phyloP scores from a whole-genome alignment of 2,888 invertebrate genomes.

The Heliconius sara region DNA sequence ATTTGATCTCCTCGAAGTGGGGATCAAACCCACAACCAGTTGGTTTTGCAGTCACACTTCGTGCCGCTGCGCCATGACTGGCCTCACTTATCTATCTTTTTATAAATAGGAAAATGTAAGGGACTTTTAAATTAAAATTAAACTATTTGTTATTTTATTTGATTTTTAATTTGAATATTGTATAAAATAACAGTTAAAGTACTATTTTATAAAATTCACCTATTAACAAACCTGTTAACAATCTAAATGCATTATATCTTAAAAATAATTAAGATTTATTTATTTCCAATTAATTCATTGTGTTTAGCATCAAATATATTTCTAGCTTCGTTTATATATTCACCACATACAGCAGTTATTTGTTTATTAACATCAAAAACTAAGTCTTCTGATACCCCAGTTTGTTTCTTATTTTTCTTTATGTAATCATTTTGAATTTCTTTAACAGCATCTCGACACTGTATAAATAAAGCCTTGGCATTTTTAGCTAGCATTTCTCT shows the following conservation, averaged over 20 bases:
- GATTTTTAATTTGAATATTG: neutral
- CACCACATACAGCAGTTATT: conserved; percentile 87
- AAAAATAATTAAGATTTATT: conserved; percentile 14
- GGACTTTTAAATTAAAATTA: neutral
- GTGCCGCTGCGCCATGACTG: too few relatives aligned
- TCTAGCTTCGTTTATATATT: conserved; percentile 81
- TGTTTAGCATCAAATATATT: conserved; percentile 86
- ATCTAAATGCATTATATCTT: conserved; percentile 19
- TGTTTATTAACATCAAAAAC: conserved; percentile 87
- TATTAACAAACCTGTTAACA: neutral
- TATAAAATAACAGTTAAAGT: neutral
- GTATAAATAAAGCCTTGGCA: conserved; percentile 92
- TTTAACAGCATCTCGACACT: conserved; percentile 90
- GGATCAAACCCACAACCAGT: too few relatives aligned
- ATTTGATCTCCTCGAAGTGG: too few relatives aligned
- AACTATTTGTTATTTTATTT: neutral
- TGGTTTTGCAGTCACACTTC: too few relatives aligned
- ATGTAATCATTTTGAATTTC: conserved; percentile 89
- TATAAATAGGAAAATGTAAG: neutral
- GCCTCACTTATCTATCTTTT: neutral
- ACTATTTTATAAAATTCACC: neutral
- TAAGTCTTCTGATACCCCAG: conserved; percentile 88
- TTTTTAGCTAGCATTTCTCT: conserved; percentile 94
- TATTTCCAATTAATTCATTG: conserved; percentile 88
- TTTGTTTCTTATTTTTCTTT: conserved; percentile 88